Evolutionary conservation across 1,140 invertebrate species (phyloP).

Genomic region (Patella vulgata): DNA sequence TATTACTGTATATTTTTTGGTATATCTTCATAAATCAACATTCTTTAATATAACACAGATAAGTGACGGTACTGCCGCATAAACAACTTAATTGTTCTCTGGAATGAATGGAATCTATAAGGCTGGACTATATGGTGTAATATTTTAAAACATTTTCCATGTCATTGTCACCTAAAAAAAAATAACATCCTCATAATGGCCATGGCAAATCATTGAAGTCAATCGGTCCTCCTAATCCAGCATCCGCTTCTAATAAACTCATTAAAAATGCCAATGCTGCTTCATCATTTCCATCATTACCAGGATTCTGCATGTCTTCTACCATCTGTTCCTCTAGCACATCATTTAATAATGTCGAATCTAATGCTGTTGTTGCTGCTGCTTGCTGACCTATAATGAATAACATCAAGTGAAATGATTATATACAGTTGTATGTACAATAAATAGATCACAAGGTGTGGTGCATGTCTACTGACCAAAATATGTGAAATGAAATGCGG

Average conservation of each 20-base stretch:
- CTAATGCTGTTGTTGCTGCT: constrained; percentile 10
- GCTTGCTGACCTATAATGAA: not conserved
- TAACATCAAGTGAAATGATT: not conserved
- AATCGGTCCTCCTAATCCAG: constrained; percentile 79
- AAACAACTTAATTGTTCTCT: no score
- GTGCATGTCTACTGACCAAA: no score
- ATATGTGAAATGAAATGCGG: no score
- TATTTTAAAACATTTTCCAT: no score
- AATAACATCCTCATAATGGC: constrained; percentile 85
- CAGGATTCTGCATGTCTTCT: constrained; percentile 44
- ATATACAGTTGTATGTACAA: not conserved
- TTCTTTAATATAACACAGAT: no score
- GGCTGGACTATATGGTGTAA: no score
- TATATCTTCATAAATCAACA: no score
- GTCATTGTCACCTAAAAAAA: no score
- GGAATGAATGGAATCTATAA: no score
- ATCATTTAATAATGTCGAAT: constrained; percentile 43
- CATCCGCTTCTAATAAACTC: constrained; percentile 87
- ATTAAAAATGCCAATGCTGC: constrained; percentile 93
- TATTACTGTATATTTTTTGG: no score
- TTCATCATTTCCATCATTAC: constrained; percentile 82
- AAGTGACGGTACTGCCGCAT: no score
- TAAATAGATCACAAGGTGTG: not conserved
- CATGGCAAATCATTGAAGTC: constrained; percentile 89
- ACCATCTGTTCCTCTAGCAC: constrained; percentile 55